Evolutionary conservation across 2,888 invertebrate genomes (phyloP).

Genomic region (Callosobruchus maculatus): DNA sequence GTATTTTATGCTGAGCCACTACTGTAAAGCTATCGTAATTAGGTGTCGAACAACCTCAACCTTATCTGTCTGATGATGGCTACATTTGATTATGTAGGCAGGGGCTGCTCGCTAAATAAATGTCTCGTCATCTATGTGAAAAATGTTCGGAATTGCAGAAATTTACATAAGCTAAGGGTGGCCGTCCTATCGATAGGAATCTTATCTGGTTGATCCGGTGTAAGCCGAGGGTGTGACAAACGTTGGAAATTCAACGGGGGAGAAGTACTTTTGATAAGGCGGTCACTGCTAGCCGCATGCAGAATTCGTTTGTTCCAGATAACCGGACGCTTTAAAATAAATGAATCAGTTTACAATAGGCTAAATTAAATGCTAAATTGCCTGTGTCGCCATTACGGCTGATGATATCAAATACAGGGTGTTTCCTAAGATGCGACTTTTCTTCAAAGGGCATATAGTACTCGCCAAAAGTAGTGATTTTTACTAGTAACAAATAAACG

Average conservation of each 20-base stretch:
- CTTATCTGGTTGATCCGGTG: neutral
- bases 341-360: constrained; percentile 24
- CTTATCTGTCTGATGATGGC: neutral
- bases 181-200: neutral
- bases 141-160: neutral
- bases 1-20: too few relatives aligned
- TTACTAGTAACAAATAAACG: too few relatives aligned
- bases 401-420: too few relatives aligned
- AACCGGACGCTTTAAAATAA: constrained; percentile 32
- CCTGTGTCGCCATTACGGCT: constrained; percentile 13
- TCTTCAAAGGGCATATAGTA: too few relatives aligned
- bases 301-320: constrained; percentile 30
- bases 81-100: neutral
- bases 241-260: constrained; percentile 13
- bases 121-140: neutral
- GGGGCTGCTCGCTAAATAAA: neutral
- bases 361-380: constrained; percentile 28
- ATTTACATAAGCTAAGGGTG: neutral
- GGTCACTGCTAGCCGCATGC: neutral
- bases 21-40: neutral
- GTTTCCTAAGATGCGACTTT: too few relatives aligned
- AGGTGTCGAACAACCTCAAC: neutral
- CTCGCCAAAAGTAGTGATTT: too few relatives aligned
- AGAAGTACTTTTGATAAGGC: neutral
- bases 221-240: constrained; percentile 7